phyloP scores from a whole-genome alignment of 2,888 invertebrate species.

The Syrphus vitripennis region DNA sequence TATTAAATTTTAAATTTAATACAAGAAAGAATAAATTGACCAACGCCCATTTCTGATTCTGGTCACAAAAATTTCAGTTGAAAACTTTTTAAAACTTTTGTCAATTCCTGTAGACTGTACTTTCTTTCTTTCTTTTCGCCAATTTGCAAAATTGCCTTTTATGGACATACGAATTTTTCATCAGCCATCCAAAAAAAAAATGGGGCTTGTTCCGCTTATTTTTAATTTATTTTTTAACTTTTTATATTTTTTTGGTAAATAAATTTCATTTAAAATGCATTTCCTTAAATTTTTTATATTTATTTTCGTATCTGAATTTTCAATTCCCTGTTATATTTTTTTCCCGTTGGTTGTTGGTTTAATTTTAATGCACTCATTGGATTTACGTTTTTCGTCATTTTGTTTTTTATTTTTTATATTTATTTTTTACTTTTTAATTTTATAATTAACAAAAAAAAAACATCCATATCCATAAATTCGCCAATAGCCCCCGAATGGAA shows the following conservation, averaged over 20 bases:
- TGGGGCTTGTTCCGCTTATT: not conserved
- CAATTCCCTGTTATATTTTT: not conserved
- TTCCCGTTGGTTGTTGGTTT: constrained; percentile 3
- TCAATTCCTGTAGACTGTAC: constrained; percentile 21
- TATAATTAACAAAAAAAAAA: constrained; percentile 63
- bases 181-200: not conserved
- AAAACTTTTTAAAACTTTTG: not conserved
- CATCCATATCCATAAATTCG: constrained; percentile 55
- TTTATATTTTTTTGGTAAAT: constrained; percentile 30
- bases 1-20: not conserved
- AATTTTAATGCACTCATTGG: constrained; percentile 59
- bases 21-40: not conserved
- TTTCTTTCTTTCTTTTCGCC: not conserved
- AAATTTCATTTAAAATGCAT: constrained; percentile 64
- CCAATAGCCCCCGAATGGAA: constrained; percentile 59
- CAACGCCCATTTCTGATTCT: not conserved
- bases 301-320: constrained; percentile 18
- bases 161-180: not conserved
- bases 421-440: constrained; percentile 52
- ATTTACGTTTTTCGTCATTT: constrained; percentile 21
- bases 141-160: not conserved
- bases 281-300: constrained; percentile 19
- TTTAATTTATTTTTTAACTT: not conserved
- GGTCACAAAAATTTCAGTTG: not conserved
- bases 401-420: constrained; percentile 13